Percentiles rank a stretch among this genome's conserved stretches.
phyloP scores from a whole-genome alignment of 2,888 invertebrate species.

The Amorpha juglandis region DNA sequence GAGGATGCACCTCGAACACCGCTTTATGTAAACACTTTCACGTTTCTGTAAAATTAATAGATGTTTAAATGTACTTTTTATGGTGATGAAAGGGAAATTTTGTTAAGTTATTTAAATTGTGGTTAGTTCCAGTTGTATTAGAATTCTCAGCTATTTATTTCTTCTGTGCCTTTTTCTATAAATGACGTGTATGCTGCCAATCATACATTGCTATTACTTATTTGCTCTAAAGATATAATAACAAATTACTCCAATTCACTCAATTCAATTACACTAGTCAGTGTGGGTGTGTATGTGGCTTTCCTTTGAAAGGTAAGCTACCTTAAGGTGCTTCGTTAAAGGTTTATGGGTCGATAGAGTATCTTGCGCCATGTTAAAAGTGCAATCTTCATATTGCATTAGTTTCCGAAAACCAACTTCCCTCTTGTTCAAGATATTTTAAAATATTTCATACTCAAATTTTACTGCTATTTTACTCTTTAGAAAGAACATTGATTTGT shows the following conservation, averaged over 20 bases:
- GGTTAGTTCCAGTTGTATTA: not conserved
- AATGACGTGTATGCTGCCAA: not conserved
- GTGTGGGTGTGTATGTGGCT: too few relatives aligned
- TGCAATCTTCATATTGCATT: too few relatives aligned
- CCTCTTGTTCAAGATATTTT: not conserved
- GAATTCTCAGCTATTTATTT: not conserved
- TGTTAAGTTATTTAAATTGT: not conserved
- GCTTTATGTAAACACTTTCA: slow-evolving; percentile 77
- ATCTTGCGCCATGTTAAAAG: too few relatives aligned
- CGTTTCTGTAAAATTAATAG: slow-evolving; percentile 53
- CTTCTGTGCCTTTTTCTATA: not conserved
- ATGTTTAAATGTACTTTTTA: slow-evolving; percentile 40
- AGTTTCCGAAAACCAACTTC: too few relatives aligned
- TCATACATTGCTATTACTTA: not conserved
- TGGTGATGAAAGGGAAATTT: slow-evolving; percentile 38
- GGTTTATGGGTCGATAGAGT: not conserved
- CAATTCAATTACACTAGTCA: too few relatives aligned
- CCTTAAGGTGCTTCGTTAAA: not conserved
- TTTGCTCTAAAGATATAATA: not conserved
- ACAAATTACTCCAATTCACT: too few relatives aligned
- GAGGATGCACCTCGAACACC: slow-evolving; percentile 62
- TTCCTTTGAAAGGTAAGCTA: slow-evolving; percentile 1
- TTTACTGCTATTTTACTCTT: not conserved
- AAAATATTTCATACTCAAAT: not conserved
- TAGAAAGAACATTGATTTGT: slow-evolving; percentile 1